These are phyloP conservation scores for Galendromus occidentalis DNA, from an alignment of 1,140 invertebrate species.

Conservation along the genomic window DNA sequence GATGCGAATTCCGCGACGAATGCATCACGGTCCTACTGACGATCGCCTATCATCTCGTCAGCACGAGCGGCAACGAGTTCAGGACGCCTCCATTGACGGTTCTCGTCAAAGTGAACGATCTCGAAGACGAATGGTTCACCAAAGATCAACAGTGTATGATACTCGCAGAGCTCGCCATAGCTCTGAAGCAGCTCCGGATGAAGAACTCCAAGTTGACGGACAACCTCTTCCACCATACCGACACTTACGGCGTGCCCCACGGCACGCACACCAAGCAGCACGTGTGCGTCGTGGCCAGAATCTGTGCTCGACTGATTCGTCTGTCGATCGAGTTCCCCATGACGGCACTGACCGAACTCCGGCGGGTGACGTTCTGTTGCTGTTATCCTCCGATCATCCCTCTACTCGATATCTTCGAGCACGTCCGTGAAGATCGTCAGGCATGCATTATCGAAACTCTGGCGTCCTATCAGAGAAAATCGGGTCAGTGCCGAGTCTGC, in stretches of 20 bases:
- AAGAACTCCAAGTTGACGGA: not conserved
- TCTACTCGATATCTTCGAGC: not conserved
- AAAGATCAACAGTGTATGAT: not conserved
- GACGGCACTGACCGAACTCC: not conserved
- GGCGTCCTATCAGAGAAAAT: not conserved
- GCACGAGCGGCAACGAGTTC: not conserved
- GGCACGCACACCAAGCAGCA: not conserved
- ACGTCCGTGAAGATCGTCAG: not conserved
- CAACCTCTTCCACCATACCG: not conserved
- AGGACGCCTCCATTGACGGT: not conserved
- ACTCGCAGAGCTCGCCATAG: not conserved
- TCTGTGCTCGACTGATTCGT: not conserved
- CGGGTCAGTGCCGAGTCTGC: not conserved
- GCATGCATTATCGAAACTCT: not conserved
- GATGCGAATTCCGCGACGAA: not conserved
- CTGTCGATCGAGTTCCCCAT: not conserved
- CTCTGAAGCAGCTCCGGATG: not conserved
- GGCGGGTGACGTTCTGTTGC: conserved; percentile 1
- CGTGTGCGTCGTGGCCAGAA: not conserved
- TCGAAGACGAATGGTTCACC: not conserved
- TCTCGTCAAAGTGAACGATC: not conserved
- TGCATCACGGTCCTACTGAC: not conserved
- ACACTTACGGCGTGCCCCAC: not conserved
- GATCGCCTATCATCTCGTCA: conserved; percentile 5
- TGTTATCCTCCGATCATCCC: not conserved